Evolutionary conservation across 2,797 vertebrate genomes (phyloP), one percentile per base, ranked within the genome.

Genomic region (Carapus acus): DNA sequence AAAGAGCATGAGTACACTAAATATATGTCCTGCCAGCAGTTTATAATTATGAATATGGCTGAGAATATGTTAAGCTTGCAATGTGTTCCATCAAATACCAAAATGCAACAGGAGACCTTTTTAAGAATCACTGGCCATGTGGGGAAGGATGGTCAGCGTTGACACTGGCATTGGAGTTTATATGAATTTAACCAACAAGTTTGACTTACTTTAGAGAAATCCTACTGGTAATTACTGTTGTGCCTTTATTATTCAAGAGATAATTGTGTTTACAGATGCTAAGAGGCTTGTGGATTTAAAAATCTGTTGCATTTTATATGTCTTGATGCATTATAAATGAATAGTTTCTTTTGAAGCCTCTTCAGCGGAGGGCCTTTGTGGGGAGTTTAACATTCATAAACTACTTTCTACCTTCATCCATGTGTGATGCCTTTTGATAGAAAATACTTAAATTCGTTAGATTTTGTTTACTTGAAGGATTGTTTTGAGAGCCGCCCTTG

Each of bases 191-290:
- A 18, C 21, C 49, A 58, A 55, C 46, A 37, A 47, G 64, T 55
- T 22, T 41, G 45, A 64, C 50, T 67, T 66, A 47, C 74, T 48
- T 73, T 49, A 27, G 62, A 68, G 66, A 62, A 74, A 76, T 65
- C 29, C 34, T 12, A 8, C 7, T 20, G 50, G 22, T 60, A 71
- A 72, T 77, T 70, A 65, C 49, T 62, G 71, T 67, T 51, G 66
- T 43, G 54, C 67, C 49, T 50, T 20, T 58, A 49, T 69, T 14
- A 46, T 41, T 19, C 54, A 20, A 7, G 2, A 58, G 38, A 64
- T 61, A 67, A 79, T 63, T 62, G 37, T 52, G 42, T 71, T 75
- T 46, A 24, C 38, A 54, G 46, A 66, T 66, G 57, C 50, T 23
- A 56, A 67, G n/a, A 61, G 48, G 69, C 23, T 54, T 39, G 34